These are phyloP conservation scores for Parotia lawesii DNA, from an alignment of 2,113 vertebrate genomes.

Conservation along the genomic window DNA sequence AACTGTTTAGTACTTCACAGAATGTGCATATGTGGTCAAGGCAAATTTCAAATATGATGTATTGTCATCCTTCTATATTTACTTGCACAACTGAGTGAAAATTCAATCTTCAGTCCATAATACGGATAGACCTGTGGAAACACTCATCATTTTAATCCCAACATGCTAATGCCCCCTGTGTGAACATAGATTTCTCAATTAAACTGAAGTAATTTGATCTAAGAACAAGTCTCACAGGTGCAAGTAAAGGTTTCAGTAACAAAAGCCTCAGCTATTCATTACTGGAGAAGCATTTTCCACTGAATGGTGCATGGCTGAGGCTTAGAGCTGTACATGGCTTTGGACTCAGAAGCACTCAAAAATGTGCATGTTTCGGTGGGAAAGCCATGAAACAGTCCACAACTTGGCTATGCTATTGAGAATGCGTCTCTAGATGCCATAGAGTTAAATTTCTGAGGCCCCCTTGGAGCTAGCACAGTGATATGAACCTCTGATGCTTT, in stretches of 20 bases:
- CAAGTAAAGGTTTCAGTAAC: constrained; percentile 15
- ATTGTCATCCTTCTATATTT: constrained; percentile 49
- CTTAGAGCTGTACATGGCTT: neutral
- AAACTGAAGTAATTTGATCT: constrained; percentile 65
- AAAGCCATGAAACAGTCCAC: neutral
- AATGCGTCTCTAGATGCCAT: neutral
- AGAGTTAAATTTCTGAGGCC: neutral
- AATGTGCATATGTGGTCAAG: constrained; percentile 12
- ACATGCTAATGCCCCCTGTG: constrained; percentile 26
- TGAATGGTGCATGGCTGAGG: neutral
- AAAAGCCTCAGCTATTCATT: neutral
- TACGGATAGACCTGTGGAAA: constrained; percentile 35
- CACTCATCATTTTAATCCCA: constrained; percentile 51
- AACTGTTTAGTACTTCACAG: constrained; percentile 29
- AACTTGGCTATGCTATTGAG: neutral
- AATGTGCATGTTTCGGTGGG: neutral
- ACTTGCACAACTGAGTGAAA: constrained; percentile 38
- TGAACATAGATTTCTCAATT: constrained; percentile 70
- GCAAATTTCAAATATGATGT: constrained; percentile 32
- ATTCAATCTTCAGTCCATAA: constrained; percentile 40
- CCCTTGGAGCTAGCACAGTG: neutral
- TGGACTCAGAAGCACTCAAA: neutral
- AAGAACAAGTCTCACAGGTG: constrained; percentile 45
- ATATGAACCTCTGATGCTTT: neutral
- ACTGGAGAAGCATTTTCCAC: constrained; percentile 13